Evolutionary conservation across 2,888 invertebrate species (phyloP).

Genomic region (Melanostoma mellinum): DNA sequence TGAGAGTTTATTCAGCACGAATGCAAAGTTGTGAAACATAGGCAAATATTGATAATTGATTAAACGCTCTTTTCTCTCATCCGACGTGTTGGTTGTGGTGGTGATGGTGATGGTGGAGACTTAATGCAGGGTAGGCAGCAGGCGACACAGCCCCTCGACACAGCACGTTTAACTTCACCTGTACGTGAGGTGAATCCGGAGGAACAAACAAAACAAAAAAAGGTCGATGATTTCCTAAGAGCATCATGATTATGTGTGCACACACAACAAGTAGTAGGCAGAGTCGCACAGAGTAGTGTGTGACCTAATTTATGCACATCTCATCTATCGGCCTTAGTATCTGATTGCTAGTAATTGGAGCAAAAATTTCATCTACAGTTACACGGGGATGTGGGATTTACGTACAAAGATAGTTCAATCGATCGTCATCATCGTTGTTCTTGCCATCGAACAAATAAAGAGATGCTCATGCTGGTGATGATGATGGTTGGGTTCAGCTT

Average conservation of each 20-base stretch:
- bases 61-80: slow-evolving; percentile 39
- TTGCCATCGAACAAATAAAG: slow-evolving; percentile 10
- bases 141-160: background rate
- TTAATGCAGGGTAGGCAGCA: background rate
- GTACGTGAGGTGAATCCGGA: slow-evolving; percentile 53
- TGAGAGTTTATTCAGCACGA: slow-evolving; percentile 36
- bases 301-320: slow-evolving; percentile 63
- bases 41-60: slow-evolving; percentile 67
- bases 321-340: slow-evolving; percentile 53
- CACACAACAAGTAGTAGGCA: slow-evolving; percentile 46
- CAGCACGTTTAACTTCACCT: slow-evolving; percentile 13
- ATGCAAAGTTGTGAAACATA: slow-evolving; percentile 55
- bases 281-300: slow-evolving; percentile 31
- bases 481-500: slow-evolving; percentile 22
- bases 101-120: background rate
- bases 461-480: background rate
- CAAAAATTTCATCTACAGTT: slow-evolving; percentile 60
- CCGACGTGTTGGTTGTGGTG: slow-evolving; percentile 12
- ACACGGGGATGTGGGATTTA: slow-evolving; percentile 21
- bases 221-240: slow-evolving; percentile 67
- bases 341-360: slow-evolving; percentile 61
- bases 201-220: background rate
- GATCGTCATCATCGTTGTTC: slow-evolving; percentile 12
- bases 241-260: slow-evolving; percentile 50
- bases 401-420: slow-evolving; percentile 38